Evolutionary conservation across 2,888 invertebrate genomes (phyloP).

Genomic region (Vesta saturnalis): DNA sequence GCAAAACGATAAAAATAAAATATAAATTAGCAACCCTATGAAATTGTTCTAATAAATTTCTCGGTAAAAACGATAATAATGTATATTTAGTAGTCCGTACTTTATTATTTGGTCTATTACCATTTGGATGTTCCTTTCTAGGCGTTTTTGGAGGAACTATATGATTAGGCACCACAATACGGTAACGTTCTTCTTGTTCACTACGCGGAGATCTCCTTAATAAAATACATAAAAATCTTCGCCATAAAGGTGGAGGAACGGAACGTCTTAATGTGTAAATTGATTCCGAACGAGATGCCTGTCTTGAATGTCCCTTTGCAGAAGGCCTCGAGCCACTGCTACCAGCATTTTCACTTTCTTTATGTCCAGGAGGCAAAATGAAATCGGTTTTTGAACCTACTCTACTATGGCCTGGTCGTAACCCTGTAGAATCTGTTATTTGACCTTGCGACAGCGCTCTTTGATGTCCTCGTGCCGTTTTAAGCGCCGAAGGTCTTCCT

Average conservation of each 20-base stretch:
- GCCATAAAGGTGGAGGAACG: constrained; percentile 78
- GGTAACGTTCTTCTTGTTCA: constrained; percentile 69
- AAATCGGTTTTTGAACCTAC: constrained; percentile 90
- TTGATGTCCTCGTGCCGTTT: constrained; percentile 80
- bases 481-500: constrained; percentile 76
- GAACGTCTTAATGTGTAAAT: constrained; percentile 86
- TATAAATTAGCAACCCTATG: constrained; percentile 97
- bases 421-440: constrained; percentile 68
- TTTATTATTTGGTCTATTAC: constrained; percentile 82
- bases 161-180: constrained; percentile 86
- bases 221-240: constrained; percentile 70
- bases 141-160: constrained; percentile 84
- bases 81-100: constrained; percentile 97
- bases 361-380: constrained; percentile 86
- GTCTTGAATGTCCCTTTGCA: constrained; percentile 80
- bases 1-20: constrained; percentile 94
- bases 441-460: constrained; percentile 89
- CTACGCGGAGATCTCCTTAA: constrained; percentile 70
- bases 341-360: constrained; percentile 66
- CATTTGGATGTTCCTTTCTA: constrained; percentile 84
- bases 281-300: constrained; percentile 88
- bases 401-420: constrained; percentile 73
- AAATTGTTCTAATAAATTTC: constrained; percentile 97
- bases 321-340: constrained; percentile 61
- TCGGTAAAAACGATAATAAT: constrained; percentile 90